These are phyloP conservation scores for Stegodyphus dumicola DNA, from an alignment of 1,140 invertebrate species.

Conservation along the genomic window DNA sequence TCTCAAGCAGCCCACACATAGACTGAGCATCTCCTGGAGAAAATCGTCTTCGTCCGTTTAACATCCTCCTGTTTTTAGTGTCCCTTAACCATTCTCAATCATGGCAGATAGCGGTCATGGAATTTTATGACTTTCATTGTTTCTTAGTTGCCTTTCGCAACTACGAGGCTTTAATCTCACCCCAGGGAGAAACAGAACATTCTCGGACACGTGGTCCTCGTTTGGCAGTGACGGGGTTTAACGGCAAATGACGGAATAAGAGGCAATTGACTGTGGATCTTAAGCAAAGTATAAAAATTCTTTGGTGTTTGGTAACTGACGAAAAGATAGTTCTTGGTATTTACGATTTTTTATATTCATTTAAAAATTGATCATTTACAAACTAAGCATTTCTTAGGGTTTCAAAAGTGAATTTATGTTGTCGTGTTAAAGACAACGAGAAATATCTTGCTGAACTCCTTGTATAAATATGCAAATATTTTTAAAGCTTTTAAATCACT, in stretches of 20 bases:
- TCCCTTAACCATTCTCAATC: constrained; percentile 26
- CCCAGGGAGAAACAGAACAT: background rate
- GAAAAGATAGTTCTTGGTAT: too few species aligned
- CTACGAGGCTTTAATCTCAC: constrained; percentile 20
- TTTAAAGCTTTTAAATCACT: too few species aligned
- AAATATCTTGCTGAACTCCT: too few species aligned
- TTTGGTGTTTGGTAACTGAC: too few species aligned
- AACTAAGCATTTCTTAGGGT: too few species aligned
- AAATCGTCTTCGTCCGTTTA: background rate
- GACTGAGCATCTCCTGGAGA: background rate
- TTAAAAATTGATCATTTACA: too few species aligned
- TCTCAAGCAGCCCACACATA: background rate
- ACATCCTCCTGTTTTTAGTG: constrained; percentile 1
- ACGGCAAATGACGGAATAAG: constrained; percentile 30
- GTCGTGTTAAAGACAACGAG: too few species aligned
- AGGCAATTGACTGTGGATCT: background rate
- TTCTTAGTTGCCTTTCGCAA: constrained; percentile 1
- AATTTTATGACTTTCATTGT: constrained; percentile 40
- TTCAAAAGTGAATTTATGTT: too few species aligned
- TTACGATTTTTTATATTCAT: too few species aligned
- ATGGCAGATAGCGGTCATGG: constrained; percentile 39
- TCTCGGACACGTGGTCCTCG: too few species aligned
- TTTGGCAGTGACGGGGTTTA: too few species aligned
- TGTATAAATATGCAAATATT: too few species aligned
- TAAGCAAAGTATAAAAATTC: background rate